Evolutionary conservation across 2,797 vertebrate genomes (phyloP).

Genomic region (Sarcophilus harrisii): DNA sequence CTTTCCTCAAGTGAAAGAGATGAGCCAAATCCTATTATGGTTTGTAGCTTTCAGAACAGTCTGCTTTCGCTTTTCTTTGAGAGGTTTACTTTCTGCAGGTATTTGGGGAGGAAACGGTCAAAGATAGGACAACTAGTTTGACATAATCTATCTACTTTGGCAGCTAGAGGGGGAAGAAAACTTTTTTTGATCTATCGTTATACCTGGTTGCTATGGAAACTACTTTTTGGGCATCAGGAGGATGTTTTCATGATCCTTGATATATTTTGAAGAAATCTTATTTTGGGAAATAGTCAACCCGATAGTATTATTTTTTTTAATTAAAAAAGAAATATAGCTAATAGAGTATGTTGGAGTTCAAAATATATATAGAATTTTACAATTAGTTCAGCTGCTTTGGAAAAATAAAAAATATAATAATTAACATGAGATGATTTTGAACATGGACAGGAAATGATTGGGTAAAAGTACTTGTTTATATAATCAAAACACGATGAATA

Average conservation of each 20-base stretch:
- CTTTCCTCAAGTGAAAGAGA: neutral
- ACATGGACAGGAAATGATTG: neutral
- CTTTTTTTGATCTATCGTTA: neutral
- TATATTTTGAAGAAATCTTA: neutral
- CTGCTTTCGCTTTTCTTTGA: neutral
- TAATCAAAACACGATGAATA: neutral
- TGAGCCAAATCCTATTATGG: neutral
- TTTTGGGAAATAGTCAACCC: neutral
- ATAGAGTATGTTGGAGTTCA: neutral
- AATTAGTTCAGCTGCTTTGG: neutral
- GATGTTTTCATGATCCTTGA: neutral
- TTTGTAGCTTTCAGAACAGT: neutral
- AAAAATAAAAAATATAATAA: neutral
- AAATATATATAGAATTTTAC: neutral
- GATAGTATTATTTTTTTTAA: neutral
- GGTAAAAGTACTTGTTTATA: neutral
- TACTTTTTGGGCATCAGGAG: neutral
- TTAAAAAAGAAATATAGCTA: neutral
- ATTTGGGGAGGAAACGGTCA: neutral
- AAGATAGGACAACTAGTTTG: neutral
- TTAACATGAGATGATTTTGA: neutral
- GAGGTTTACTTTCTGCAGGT: neutral
- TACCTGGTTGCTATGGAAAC: neutral
- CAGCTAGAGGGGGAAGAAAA: neutral
- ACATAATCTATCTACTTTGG: neutral